Evolutionary conservation across 1,140 invertebrate genomes (phyloP).

Genomic region (Chironomus tepperi): DNA sequence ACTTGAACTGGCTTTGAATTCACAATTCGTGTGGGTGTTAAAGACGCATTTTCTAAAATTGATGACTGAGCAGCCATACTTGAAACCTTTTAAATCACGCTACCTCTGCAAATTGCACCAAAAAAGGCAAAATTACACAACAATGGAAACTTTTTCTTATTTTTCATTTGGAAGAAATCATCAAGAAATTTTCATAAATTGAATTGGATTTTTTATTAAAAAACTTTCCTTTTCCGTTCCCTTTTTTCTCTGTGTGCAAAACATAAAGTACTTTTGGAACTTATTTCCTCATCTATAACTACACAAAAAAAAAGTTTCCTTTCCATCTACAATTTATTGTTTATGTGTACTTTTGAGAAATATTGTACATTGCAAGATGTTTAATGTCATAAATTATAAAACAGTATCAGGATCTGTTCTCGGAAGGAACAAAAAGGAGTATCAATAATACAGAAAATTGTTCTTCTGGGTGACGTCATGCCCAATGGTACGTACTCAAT

Average conservation of each 20-base stretch:
- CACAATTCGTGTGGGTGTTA: background rate
- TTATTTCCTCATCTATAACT: too few relatives aligned
- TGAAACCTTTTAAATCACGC: background rate
- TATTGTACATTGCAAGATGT: background rate
- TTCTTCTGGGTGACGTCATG: too few relatives aligned
- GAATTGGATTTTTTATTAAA: background rate
- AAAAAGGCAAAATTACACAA: background rate
- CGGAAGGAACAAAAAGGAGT: too few relatives aligned
- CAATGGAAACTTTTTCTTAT: too few relatives aligned
- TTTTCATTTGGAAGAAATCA: too few relatives aligned
- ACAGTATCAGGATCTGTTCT: background rate
- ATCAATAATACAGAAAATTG: too few relatives aligned
- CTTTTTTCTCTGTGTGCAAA: too few relatives aligned
- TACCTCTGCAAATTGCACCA: background rate
- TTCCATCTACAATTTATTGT: background rate
- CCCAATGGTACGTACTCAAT: too few relatives aligned
- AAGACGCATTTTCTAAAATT: background rate
- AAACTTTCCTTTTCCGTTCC: too few relatives aligned
- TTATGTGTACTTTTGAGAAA: background rate
- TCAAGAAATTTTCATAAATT: background rate
- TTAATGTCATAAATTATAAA: constrained; percentile 15
- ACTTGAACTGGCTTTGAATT: background rate
- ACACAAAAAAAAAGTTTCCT: background rate
- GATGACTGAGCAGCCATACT: background rate
- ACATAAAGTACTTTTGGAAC: too few relatives aligned